phyloP scores from a whole-genome alignment of 2,888 invertebrate species.

The Scaptomyza reducta region DNA sequence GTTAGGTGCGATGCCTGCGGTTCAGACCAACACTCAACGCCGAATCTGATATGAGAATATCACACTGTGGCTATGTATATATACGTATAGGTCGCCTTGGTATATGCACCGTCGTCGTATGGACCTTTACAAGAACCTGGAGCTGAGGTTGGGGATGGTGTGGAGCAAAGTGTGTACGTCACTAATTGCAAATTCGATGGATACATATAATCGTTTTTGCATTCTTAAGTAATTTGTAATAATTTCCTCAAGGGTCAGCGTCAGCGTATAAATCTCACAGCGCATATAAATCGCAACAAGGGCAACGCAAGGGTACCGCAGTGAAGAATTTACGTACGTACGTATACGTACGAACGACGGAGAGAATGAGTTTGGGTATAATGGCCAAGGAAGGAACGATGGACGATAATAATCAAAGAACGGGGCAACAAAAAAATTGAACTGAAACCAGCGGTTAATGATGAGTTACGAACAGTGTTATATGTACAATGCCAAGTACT shows the following conservation, averaged over 20 bases:
- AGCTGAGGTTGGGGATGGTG: constrained; percentile 35
- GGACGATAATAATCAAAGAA: constrained; percentile 63
- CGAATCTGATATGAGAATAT: constrained; percentile 71
- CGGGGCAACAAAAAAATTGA: constrained; percentile 58
- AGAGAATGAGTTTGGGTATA: constrained; percentile 10
- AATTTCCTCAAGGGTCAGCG: constrained; percentile 83
- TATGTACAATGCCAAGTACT: constrained; percentile 43
- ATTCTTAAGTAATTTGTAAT: constrained; percentile 84
- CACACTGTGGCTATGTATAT: constrained; percentile 55
- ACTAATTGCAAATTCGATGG: constrained; percentile 83
- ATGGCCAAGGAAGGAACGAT: constrained; percentile 8
- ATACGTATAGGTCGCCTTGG: constrained; percentile 10
- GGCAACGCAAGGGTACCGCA: constrained; percentile 46
- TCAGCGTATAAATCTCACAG: constrained; percentile 76
- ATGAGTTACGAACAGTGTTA: constrained; percentile 63
- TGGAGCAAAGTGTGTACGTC: constrained; percentile 74
- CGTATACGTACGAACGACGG: constrained; percentile 22
- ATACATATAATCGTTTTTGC: constrained; percentile 84
- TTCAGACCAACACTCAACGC: constrained; percentile 49
- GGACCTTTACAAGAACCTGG: constrained; percentile 9
- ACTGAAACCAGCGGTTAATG: constrained; percentile 67
- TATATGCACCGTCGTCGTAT: constrained; percentile 24
- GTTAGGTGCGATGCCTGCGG: constrained; percentile 65
- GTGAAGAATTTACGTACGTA: constrained; percentile 53
- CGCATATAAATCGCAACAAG: constrained; percentile 69